A percentile compares a stretch with the other conserved stretches of the same genome.
Evolutionary conservation across 2,888 invertebrate genomes (phyloP).

Genomic region (Pristionchus maxplancki): DNA sequence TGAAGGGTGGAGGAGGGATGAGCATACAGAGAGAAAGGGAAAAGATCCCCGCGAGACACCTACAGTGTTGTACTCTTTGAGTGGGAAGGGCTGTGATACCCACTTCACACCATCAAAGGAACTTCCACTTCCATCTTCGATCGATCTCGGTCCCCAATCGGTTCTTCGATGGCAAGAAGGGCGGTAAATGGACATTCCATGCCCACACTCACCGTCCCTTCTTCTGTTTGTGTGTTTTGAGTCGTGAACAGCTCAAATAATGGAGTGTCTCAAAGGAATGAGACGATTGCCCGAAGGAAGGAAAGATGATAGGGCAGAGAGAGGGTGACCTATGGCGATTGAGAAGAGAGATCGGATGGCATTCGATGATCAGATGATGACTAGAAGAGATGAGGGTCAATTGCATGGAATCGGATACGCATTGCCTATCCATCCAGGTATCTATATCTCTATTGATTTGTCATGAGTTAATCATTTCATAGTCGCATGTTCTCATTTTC

Average conservation of each 20-base stretch:
- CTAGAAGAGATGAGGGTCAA: no score
- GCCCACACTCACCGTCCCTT: neutral
- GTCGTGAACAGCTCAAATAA: slow-evolving; percentile 45
- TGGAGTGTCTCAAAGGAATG: slow-evolving; percentile 10
- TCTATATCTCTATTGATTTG: neutral
- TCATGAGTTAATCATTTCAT: no score
- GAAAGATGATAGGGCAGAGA: slow-evolving; percentile 9
- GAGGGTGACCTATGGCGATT: slow-evolving; percentile 30
- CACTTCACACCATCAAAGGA: neutral
- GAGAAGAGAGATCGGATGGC: slow-evolving; percentile 24
- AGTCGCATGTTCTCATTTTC: neutral
- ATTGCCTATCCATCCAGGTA: neutral
- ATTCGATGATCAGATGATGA: slow-evolving; percentile 12
- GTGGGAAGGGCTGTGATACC: slow-evolving; percentile 7
- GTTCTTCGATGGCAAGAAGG: neutral
- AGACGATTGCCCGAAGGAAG: neutral
- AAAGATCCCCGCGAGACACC: slow-evolving; percentile 2
- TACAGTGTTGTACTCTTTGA: neutral
- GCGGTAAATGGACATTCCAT: slow-evolving; percentile 26
- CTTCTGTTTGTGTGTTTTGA: slow-evolving; percentile 35
- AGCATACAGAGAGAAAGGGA: slow-evolving; percentile 52
- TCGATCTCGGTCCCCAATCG: neutral
- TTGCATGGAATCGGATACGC: neutral
- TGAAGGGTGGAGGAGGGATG: neutral
- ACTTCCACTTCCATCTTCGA: slow-evolving; percentile 7